Evolutionary conservation across 2,888 invertebrate species (phyloP).

Genomic region (Acrobasis suavella): DNA sequence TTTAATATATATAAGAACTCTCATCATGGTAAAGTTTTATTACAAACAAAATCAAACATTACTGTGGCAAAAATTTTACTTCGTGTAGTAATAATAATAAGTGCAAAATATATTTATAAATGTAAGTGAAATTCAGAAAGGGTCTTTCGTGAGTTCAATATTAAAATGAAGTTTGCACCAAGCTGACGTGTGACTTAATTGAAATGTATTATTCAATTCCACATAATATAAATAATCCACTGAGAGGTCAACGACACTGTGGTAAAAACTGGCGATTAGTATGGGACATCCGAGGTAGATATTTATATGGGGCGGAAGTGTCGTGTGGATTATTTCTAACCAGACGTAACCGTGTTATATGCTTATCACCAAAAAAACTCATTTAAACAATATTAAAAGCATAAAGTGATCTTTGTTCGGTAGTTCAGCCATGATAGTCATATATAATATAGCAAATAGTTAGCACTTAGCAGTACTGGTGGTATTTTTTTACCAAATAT

Average conservation of each 20-base stretch:
- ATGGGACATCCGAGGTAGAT: conserved; percentile 13
- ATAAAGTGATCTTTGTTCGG: neutral
- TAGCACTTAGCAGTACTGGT: too few species aligned
- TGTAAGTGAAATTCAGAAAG: conserved; percentile 19
- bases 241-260: conserved; percentile 8
- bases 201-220: conserved; percentile 68
- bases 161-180: conserved; percentile 65
- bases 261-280: conserved; percentile 7
- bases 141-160: conserved; percentile 35
- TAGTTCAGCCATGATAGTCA: neutral
- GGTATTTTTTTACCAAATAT: too few species aligned
- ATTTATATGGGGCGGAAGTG: conserved; percentile 12
- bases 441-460: too few species aligned
- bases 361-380: neutral
- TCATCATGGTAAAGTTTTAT: too few species aligned
- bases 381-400: neutral
- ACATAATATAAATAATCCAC: conserved; percentile 46
- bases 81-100: too few species aligned
- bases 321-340: neutral
- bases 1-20: too few species aligned
- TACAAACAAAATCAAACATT: too few species aligned
- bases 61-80: too few species aligned
- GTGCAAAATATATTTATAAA: conserved; percentile 3
- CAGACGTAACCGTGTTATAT: neutral
- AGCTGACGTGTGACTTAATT: conserved; percentile 67